Evolutionary conservation across 2,113 vertebrate genomes (phyloP).

Genomic region (Corythornis cristatus): DNA sequence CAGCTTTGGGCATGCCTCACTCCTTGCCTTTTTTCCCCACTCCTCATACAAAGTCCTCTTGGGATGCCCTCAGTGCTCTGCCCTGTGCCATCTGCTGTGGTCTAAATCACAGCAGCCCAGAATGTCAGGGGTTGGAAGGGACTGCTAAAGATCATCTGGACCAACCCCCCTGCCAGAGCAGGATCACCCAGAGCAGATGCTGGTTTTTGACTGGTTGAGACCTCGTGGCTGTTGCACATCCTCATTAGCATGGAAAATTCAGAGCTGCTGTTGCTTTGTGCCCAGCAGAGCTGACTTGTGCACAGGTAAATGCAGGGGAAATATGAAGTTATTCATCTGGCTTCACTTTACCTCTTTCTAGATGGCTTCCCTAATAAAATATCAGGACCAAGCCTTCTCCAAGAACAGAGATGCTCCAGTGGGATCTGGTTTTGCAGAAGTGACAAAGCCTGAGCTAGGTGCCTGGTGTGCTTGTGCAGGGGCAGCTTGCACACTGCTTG

Average conservation of each 20-base stretch:
- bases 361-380: not conserved
- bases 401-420: not conserved
- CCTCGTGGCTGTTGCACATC: not conserved
- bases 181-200: not conserved
- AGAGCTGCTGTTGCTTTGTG: not conserved
- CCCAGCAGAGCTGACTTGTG: not conserved
- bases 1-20: not conserved
- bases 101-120: too few species aligned
- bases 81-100: not conserved
- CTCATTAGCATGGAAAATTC: not conserved
- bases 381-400: not conserved
- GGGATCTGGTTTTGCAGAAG: not conserved
- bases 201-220: not conserved
- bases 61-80: rapidly evolving
- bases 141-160: too few species aligned
- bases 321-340: not conserved
- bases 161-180: too few species aligned
- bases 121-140: too few species aligned
- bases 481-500: not conserved
- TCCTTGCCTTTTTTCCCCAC: not conserved
- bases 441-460: not conserved
- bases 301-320: not conserved
- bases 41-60: not conserved
- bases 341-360: not conserved
- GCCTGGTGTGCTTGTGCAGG: not conserved